Percentiles rank a stretch among this genome's conserved stretches.
Conservation (phyloP, 2,113 vertebrate species). For the Aspiorhynchus laticeps region DNA sequence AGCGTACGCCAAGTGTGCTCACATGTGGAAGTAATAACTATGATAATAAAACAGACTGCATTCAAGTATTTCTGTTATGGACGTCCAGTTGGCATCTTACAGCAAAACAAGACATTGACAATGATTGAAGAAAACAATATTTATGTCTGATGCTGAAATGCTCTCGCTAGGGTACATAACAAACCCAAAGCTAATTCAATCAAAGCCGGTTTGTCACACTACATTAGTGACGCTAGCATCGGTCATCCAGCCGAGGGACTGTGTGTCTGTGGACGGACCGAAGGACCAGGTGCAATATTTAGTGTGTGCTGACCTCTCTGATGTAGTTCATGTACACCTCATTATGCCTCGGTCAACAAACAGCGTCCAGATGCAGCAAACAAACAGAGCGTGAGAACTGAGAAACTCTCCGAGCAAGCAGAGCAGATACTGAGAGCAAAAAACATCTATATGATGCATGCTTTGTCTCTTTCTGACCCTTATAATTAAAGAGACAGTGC, state of each 20-base stretch:
- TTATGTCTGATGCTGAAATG: constrained; percentile 23
- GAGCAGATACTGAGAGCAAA: not conserved
- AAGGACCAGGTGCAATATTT: constrained; percentile 43
- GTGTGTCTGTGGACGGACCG: not conserved
- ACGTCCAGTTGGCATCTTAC: constrained; percentile 56
- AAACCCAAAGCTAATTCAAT: not conserved
- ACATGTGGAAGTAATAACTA: constrained; percentile 26
- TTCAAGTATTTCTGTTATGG: constrained; percentile 46
- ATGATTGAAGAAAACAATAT: constrained; percentile 63
- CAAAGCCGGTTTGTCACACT: not conserved
- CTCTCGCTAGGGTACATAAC: constrained; percentile 19
- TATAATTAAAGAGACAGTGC: too few relatives aligned
- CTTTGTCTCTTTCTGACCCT: too few relatives aligned
- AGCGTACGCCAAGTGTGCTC: not conserved
- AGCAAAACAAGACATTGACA: constrained; percentile 57
- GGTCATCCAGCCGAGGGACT: not conserved
- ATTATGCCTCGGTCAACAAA: constrained; percentile 56
- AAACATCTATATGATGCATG: not conserved
- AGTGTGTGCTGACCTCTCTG: constrained; percentile 49
- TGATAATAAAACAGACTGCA: not conserved
- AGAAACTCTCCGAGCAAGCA: not conserved
- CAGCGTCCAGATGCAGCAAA: constrained; percentile 56
- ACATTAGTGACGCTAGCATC: constrained; percentile 41
- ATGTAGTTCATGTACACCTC: constrained; percentile 54
- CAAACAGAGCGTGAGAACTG: not conserved